Percentiles rank a stretch among this genome's conserved stretches.
Evolutionary conservation across 2,113 vertebrate species (phyloP).

Genomic region (Grantiella picta): DNA sequence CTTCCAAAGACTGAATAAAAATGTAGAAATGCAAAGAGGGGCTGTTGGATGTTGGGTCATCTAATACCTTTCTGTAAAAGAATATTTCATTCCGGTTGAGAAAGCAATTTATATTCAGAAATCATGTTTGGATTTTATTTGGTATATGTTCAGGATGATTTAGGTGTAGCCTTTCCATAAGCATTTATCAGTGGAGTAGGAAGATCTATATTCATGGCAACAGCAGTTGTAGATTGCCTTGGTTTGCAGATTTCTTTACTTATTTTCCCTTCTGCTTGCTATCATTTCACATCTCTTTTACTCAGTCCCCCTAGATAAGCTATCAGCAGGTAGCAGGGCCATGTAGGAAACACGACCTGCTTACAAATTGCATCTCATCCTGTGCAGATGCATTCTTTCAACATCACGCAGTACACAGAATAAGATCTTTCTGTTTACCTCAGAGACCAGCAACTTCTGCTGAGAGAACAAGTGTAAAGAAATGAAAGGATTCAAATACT

Average conservation of each 20-base stretch:
- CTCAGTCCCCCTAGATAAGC: background rate
- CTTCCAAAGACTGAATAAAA: background rate
- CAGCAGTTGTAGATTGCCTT: background rate
- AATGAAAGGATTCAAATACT: background rate
- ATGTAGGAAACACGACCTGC: background rate
- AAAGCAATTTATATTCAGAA: background rate
- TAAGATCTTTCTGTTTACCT: background rate
- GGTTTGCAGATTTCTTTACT: background rate
- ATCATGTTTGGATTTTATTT: background rate
- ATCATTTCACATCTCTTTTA: conserved; percentile 7
- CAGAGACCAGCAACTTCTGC: background rate
- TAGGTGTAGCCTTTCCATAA: background rate
- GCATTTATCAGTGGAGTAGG: background rate
- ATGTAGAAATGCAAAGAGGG: background rate
- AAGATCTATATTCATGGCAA: background rate
- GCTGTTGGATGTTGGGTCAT: background rate
- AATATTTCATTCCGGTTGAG: background rate
- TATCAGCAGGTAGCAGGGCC: conserved; percentile 17
- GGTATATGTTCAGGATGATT: background rate
- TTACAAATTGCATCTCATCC: background rate
- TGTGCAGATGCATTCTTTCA: background rate
- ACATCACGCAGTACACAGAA: background rate
- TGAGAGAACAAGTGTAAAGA: background rate
- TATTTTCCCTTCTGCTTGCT: background rate
- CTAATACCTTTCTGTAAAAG: background rate